Conservation (phyloP, 2,113 vertebrate species). For the Suricata suricatta region DNA sequence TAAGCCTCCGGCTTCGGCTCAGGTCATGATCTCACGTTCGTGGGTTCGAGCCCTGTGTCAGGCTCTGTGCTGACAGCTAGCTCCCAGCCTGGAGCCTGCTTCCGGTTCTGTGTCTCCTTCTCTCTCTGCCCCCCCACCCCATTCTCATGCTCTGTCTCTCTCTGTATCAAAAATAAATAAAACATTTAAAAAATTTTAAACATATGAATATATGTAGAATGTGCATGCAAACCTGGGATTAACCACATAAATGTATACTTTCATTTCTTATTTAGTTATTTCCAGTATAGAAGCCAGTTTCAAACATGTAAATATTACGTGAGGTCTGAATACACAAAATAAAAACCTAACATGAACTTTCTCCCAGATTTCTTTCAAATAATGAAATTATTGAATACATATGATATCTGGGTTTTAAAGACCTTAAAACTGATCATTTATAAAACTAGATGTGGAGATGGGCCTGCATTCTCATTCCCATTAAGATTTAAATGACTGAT, state of each 20-base stretch:
- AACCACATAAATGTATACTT: neutral
- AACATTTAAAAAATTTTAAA: no score
- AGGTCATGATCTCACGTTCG: no score
- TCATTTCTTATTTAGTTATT: neutral
- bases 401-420: neutral
- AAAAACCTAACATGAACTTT: neutral
- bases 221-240: neutral
- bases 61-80: no score
- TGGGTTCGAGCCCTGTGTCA: no score
- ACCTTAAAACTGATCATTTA: neutral
- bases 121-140: no score
- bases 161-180: no score
- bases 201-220: neutral
- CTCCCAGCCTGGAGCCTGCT: no score
- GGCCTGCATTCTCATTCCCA: neutral
- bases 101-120: no score
- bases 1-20: no score
- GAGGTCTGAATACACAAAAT: neutral
- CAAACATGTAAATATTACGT: neutral
- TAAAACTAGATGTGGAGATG: neutral
- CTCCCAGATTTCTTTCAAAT: neutral
- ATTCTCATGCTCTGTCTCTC: no score
- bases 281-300: neutral
- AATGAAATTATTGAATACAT: conserved; percentile 4
- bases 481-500: neutral